Evolutionary conservation across 2,797 vertebrate genomes (phyloP).

Genomic region (Tenualosa thibaudeaui): DNA sequence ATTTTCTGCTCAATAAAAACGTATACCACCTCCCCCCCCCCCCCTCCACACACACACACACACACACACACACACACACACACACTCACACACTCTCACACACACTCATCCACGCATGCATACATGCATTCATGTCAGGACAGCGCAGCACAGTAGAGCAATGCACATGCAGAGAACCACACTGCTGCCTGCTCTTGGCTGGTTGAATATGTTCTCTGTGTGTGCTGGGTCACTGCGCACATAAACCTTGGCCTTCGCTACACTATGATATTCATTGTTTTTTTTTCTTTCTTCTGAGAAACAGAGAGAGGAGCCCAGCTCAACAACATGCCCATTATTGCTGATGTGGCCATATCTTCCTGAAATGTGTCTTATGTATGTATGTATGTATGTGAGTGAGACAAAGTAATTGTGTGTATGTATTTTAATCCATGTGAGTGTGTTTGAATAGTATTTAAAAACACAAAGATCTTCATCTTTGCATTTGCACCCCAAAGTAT

Average conservation of each 20-base stretch:
- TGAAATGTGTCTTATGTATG: background rate
- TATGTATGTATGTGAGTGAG: slow-evolving; percentile 28
- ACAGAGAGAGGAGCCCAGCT: background rate
- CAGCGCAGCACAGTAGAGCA: background rate
- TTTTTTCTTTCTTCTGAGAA: background rate
- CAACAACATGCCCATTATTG: background rate
- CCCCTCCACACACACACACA: too few species aligned
- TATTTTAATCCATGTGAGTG: background rate
- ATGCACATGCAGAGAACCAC: background rate
- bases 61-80: background rate
- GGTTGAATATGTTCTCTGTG: slow-evolving; percentile 32
- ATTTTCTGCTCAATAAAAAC: background rate
- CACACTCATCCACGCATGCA: slow-evolving; percentile 49
- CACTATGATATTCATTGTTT: background rate
- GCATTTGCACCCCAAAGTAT: background rate
- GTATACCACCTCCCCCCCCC: slow-evolving; percentile 17
- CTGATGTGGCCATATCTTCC: too few species aligned
- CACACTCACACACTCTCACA: background rate
- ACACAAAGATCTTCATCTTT: background rate
- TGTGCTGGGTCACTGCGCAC: background rate
- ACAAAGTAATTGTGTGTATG: background rate
- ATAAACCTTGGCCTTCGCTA: background rate
- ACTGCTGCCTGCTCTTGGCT: slow-evolving; percentile 11
- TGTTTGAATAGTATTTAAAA: background rate
- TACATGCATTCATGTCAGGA: background rate